Percentiles rank a stretch among this genome's conserved stretches.
These are phyloP conservation scores for Holcopasites calliopsidis DNA, from an alignment of 1,140 invertebrate genomes.

Conservation along the genomic window DNA sequence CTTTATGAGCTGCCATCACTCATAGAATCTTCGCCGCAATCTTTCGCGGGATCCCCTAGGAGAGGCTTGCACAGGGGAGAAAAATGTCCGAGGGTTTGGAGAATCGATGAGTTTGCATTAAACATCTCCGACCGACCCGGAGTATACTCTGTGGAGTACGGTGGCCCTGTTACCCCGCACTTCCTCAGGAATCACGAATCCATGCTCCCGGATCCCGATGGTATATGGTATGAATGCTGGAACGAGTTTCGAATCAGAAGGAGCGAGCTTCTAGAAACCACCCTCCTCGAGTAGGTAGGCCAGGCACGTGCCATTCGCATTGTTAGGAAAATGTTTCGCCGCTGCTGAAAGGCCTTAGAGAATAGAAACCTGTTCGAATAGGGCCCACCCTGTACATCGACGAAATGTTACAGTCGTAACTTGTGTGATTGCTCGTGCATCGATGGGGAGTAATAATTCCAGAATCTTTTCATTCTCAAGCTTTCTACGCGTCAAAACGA, in stretches of 20 bases:
- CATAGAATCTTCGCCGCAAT: slow-evolving; percentile 67
- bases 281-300: slow-evolving; percentile 17
- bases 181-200: slow-evolving; percentile 36
- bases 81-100: slow-evolving; percentile 63
- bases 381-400: background rate
- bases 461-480: too few relatives aligned
- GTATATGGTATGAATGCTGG: slow-evolving; percentile 21
- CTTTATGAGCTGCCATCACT: slow-evolving; percentile 65
- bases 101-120: slow-evolving; percentile 73
- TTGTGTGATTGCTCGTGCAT: background rate
- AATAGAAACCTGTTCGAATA: slow-evolving; percentile 18
- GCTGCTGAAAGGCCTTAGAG: slow-evolving; percentile 18
- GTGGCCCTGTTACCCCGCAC: background rate
- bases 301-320: slow-evolving; percentile 48
- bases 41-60: slow-evolving; percentile 53
- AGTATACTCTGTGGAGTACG: background rate
- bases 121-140: slow-evolving; percentile 54
- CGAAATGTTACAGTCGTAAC: background rate
- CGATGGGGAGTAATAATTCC: background rate
- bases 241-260: slow-evolving; percentile 31
- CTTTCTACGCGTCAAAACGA: too few relatives aligned
- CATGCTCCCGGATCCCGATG: slow-evolving; percentile 7
- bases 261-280: slow-evolving; percentile 22
- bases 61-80: slow-evolving; percentile 54
- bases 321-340: slow-evolving; percentile 53